Base-by-base conservation (phyloP, 1,140 invertebrate genomes). In the Micrasema minimum region DNA sequence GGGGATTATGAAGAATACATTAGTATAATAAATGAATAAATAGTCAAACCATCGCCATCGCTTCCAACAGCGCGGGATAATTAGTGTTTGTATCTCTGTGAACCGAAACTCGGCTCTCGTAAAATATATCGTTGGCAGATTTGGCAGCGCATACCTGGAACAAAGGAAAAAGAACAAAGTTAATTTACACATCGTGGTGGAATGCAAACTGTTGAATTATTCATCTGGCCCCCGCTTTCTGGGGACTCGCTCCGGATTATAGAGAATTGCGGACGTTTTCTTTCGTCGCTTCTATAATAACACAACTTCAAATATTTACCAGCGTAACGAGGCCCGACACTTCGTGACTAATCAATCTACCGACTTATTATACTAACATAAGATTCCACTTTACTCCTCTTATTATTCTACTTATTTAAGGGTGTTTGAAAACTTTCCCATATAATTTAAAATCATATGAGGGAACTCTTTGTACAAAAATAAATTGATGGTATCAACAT, bases 81-180 rank as follows among this genome's bases (percentile, higher is more conserved):
- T 43, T 26, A 2, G 55, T 59, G 18, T 20, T 59, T 23, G 50
- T 31, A 35, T 53, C 23, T 35, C 26, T 31, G 50, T 35, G 50
- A 53, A 53, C n/a, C 50, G 50, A 53, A 53, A 18, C 57, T 50
- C 45, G 61, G 45, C 45, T 37, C 31, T 50, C 26, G 61, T 64
- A 48, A 64, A 48, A 48, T 51, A 50, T 37, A 45, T 41, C 37
- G 50, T 46, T 35, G 66, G 66, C 20, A 69, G 59, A 69, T 61
- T 69, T 38, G 55, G 55, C 66, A 45, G n/a, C 66, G 57, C 71
- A 14, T 73, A 73, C 71, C 71, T 73, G 66, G 55, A 73, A 73
- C 71, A 73, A 69, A 69, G 65, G 51, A 61, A 69, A 66, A 69
- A 69, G 38, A 69, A 48, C 22, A 45, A 35, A 59, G 66, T 69